Evolutionary conservation across 37 sponge, comb jelly and placozoan species (phyloP).

Genomic region (Trichoplax adhaerens): DNA sequence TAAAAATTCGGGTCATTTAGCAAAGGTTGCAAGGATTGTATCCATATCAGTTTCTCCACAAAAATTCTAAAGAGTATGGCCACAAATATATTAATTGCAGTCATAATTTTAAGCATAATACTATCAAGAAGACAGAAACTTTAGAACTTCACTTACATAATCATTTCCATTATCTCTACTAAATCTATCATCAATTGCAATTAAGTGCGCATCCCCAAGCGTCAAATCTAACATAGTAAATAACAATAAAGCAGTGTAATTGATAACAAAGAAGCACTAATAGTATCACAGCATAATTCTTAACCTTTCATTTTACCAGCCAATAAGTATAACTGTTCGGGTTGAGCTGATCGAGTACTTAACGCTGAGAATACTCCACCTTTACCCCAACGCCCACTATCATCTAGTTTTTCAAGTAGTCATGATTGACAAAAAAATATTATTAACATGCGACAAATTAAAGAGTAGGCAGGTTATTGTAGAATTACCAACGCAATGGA

Average conservation of each 20-base stretch:
- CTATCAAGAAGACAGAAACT: too few species aligned
- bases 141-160: conserved; percentile 10
- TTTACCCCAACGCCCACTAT: conserved; percentile 63
- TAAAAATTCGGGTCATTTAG: too few species aligned
- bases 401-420: conserved; percentile 13
- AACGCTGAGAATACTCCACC: conserved; percentile 71
- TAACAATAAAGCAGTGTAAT: too few species aligned
- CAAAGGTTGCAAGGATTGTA: too few species aligned
- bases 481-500: conserved; percentile 60
- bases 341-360: conserved; percentile 33
- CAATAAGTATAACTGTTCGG: conserved; percentile 31
- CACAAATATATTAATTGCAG: too few species aligned
- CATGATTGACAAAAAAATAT: not conserved
- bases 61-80: too few species aligned
- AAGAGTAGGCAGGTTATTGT: not conserved
- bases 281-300: too few species aligned
- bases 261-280: too few species aligned
- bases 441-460: not conserved
- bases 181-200: conserved; percentile 50
- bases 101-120: too few species aligned
- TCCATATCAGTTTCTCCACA: too few species aligned
- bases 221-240: conserved; percentile 19
- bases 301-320: conserved; percentile 45
- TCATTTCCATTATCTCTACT: conserved; percentile 37
- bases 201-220: conserved; percentile 52